Base-by-base conservation (phyloP, 1,140 invertebrate genomes). In the Drosophila sproati region DNA sequence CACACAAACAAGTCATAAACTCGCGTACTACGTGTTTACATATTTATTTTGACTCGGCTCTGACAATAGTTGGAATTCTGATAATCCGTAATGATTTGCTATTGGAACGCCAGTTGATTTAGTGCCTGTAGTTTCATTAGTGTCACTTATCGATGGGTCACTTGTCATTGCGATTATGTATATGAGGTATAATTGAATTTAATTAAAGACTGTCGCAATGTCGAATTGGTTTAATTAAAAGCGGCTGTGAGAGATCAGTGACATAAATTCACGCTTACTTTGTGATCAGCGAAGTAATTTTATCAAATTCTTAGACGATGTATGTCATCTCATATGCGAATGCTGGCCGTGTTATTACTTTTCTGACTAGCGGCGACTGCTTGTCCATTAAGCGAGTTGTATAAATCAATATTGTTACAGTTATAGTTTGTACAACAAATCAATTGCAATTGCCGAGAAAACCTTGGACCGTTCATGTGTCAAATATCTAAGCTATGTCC, bases 361-460 rank as follows among this genome's bases (percentile, higher is more conserved):
- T 73, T 43, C 7, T 7, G 34, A 7, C 45, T 12, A 20, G 37
- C 37, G 3, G 29, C 7, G 34, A 35, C 35, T 32, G 31, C 28
- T 8, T 48, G 31, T n/a, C 29, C 1, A 31, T 47, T 35, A 3
- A 57, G 12, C 55, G 29, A 45, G 47, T 28, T 54, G 45, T 63
- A 73, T 64, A 78, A 66, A 82, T 70, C 75, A 78, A 82, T 74
- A 71, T 64, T 51, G 55, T 43, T 56, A 71, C 31, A 56, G 28
- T 51, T 52, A 45, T 37, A 48, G 55, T 54, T 54, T 57, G 34
- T 37, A 54, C 41, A 29, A 80, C 83, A 89, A 87, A 88, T 89
- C 85, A 89, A 89, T 88, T 88, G 80, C 73, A 87, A 70, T 63
- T 73, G 80, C 41, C 56, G 67, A 80, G 52, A 74, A 85, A 80